Evolutionary conservation across 2,888 invertebrate genomes (phyloP).

Genomic region (Tachystola acroxantha): DNA sequence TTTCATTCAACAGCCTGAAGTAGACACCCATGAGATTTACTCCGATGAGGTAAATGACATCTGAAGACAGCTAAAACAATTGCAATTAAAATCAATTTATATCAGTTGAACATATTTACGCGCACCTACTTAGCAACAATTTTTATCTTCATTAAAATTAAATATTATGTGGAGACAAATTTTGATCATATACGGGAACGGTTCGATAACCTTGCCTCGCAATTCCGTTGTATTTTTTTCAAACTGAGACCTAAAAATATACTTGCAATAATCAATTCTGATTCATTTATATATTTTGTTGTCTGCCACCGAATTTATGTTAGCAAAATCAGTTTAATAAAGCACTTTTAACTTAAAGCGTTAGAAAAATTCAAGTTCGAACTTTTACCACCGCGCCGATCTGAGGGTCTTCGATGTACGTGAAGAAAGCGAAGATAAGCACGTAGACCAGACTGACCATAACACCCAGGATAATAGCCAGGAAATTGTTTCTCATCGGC

Average conservation of each 20-base stretch:
- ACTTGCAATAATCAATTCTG: too few species aligned
- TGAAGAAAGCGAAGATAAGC: slow-evolving; percentile 52
- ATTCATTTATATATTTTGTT: too few species aligned
- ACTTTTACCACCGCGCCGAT: slow-evolving; percentile 54
- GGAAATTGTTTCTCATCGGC: slow-evolving; percentile 85
- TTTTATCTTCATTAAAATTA: too few species aligned
- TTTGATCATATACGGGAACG: too few species aligned
- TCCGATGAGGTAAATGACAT: slow-evolving; percentile 84
- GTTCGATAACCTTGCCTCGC: too few species aligned
- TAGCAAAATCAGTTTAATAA: too few species aligned
- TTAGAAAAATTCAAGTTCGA: slow-evolving; percentile 5
- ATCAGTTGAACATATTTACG: neutral
- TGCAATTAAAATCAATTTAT: neutral
- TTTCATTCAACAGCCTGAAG: slow-evolving; percentile 92
- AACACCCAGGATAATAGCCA: slow-evolving; percentile 83
- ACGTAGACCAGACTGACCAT: slow-evolving; percentile 83
- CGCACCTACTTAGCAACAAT: too few species aligned
- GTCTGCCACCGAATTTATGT: too few species aligned
- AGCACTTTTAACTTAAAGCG: slow-evolving; percentile 2
- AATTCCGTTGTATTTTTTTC: too few species aligned
- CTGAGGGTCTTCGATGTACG: slow-evolving; percentile 45
- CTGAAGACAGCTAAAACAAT: slow-evolving; percentile 81
- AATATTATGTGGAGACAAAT: too few species aligned
- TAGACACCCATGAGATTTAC: slow-evolving; percentile 92
- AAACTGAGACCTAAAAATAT: too few species aligned